Evolutionary conservation across 2,888 invertebrate species (phyloP).

Genomic region (Cantharis rufa): DNA sequence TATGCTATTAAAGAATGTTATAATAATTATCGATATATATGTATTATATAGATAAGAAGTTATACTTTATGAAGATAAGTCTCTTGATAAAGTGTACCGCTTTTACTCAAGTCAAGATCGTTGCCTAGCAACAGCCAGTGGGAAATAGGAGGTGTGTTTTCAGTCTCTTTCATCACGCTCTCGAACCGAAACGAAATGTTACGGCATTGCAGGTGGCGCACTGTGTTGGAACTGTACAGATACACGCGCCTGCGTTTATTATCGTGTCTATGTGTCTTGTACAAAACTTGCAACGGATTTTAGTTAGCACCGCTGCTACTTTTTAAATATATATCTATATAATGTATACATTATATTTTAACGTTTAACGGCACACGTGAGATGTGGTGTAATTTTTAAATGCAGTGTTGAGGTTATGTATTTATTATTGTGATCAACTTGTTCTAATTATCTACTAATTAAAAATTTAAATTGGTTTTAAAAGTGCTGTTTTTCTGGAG

Average conservation of each 20-base stretch:
- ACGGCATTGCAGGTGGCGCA: conserved; percentile 16
- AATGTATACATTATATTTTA: background rate
- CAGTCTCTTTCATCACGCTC: conserved; percentile 17
- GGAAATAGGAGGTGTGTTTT: conserved; percentile 25
- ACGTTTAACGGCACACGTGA: background rate
- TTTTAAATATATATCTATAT: background rate
- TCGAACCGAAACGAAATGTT: conserved; percentile 11
- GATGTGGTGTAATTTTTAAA: background rate
- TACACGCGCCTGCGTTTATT: background rate
- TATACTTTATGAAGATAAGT: background rate
- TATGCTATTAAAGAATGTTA: background rate
- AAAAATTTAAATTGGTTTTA: background rate
- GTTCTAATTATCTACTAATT: background rate
- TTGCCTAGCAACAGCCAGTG: conserved; percentile 37
- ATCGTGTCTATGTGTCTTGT: background rate
- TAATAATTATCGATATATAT: background rate
- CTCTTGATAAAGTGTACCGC: conserved; percentile 10
- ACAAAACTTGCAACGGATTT: conserved; percentile 1
- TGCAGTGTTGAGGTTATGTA: background rate
- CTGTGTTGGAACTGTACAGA: conserved; percentile 9
- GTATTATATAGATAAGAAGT: background rate
- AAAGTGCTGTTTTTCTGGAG: background rate
- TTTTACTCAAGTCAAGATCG: conserved; percentile 14
- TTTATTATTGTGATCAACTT: background rate
- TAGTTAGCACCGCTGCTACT: background rate